These are phyloP conservation scores for Aphis gossypii DNA, from an alignment of 1,140 invertebrate genomes.

Conservation along the genomic window DNA sequence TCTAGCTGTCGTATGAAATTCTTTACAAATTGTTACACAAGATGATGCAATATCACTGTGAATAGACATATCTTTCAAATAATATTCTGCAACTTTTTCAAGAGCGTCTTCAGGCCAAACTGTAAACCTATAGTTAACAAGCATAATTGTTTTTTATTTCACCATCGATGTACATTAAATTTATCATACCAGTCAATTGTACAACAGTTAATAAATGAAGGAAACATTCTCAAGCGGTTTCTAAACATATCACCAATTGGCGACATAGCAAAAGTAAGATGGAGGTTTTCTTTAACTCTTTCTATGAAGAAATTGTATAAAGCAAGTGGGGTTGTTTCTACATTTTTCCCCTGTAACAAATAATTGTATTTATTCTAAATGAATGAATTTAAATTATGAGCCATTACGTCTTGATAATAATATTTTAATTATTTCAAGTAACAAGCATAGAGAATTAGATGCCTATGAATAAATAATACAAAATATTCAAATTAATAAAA, in stretches of 20 bases:
- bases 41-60: constrained; percentile 66
- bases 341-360: constrained; percentile 74
- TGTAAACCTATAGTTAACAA: constrained; percentile 71
- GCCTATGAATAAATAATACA: neutral
- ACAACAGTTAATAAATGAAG: constrained; percentile 92
- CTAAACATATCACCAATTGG: constrained; percentile 89
- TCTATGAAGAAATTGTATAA: constrained; percentile 89
- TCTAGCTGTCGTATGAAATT: constrained; percentile 69
- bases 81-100: constrained; percentile 85
- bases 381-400: neutral
- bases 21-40: constrained; percentile 79
- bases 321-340: constrained; percentile 81
- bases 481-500: neutral
- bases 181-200: constrained; percentile 87
- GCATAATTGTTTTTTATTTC: neutral
- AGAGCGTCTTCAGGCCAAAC: constrained; percentile 93
- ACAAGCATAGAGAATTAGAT: neutral
- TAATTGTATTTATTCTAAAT: neutral
- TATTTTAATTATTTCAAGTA: neutral
- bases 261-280: constrained; percentile 87
- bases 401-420: neutral
- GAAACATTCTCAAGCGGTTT: constrained; percentile 87
- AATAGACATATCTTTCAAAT: constrained; percentile 74
- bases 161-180: neutral
- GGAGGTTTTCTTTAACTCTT: constrained; percentile 82